Evolutionary conservation across 1,140 invertebrate genomes (phyloP), one percentile per base, ranked within the genome.

Genomic region (Gonioctena quinquepunctata): DNA sequence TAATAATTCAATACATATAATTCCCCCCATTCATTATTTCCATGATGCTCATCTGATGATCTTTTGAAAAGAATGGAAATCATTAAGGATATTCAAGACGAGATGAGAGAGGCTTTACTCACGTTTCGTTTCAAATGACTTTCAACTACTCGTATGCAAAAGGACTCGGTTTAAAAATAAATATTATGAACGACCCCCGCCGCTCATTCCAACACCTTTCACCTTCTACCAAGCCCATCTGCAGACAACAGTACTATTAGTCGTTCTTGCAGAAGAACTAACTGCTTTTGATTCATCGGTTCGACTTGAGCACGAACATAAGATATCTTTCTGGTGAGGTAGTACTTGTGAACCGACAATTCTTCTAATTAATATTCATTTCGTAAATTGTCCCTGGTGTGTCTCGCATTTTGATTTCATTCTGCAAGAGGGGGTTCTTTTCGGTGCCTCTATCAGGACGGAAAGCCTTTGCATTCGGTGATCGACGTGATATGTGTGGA

Each of bases 221-320:
- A 66, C 63, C 48, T 52, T 66, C 69, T 49, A 67, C 69, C 69
- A 49, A 71, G 69, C 69, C 69, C 49, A 71, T 71, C 69, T 61
- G 64, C 57, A 54, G 64, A 66, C 57, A 27, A 54, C 68, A 62
- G 26, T 54, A 18, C 18, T 54, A 54, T 54, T 54, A 54, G 52
- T 54, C 13, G 13, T 54, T 54, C 52, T 54, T 54, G 52, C 22
- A 54, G 52, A 23, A 54, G 52, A 54, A 18, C 6, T 42, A 42
- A 7, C 22, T 23, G 52, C 22, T 54, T n/a, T 54, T 18, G 52
- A 21, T 54, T 23, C 52, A 54, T 54, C 52, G 52, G 11, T 18
- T 19, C 3, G 8, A 59, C 56, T 11, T 25, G 11, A 22, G 56
- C 8, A 23, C 7, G 25, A 59, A 7, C 50, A 52, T n/a, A 52